Conservation (phyloP, 2,113 vertebrate species). For the Rostratula benghalensis region DNA sequence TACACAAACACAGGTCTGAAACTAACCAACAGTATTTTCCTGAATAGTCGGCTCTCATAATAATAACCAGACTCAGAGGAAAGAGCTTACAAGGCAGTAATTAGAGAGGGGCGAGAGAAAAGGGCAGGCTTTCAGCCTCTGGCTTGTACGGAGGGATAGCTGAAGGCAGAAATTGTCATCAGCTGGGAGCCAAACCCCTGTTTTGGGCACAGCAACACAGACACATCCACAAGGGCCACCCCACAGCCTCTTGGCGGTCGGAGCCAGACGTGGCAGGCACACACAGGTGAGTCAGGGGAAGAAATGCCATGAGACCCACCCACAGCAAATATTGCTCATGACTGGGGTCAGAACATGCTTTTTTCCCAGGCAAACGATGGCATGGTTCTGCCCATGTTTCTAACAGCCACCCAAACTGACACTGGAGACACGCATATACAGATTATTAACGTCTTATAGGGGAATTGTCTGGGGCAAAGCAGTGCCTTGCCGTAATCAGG, state of each 20-base stretch:
- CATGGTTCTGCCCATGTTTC: neutral
- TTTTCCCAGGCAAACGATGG: neutral
- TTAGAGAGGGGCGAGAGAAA: constrained; percentile 40
- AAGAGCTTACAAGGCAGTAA: constrained; percentile 60
- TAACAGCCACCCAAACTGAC: neutral
- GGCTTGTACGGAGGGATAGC: neutral
- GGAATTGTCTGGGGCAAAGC: fast-evolving
- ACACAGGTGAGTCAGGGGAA: neutral
- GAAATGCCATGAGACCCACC: neutral
- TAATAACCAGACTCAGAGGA: constrained; percentile 39
- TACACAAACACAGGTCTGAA: neutral
- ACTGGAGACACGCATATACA: fast-evolving
- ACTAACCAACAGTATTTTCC: constrained; percentile 23
- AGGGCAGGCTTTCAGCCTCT: constrained; percentile 37
- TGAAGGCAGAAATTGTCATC: constrained; percentile 18
- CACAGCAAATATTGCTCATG: neutral
- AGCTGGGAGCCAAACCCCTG: neutral
- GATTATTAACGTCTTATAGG: fast-evolving
- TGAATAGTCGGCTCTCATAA: constrained; percentile 50
- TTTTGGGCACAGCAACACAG: neutral
- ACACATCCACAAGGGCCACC: fast-evolving
- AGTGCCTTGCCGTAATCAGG: neutral
- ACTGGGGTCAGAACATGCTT: neutral
- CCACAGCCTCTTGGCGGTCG: fast-evolving
- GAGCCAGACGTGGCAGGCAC: neutral